phyloP scores from a whole-genome alignment of 2,888 invertebrate species.

The Sesia bembeciformis region DNA sequence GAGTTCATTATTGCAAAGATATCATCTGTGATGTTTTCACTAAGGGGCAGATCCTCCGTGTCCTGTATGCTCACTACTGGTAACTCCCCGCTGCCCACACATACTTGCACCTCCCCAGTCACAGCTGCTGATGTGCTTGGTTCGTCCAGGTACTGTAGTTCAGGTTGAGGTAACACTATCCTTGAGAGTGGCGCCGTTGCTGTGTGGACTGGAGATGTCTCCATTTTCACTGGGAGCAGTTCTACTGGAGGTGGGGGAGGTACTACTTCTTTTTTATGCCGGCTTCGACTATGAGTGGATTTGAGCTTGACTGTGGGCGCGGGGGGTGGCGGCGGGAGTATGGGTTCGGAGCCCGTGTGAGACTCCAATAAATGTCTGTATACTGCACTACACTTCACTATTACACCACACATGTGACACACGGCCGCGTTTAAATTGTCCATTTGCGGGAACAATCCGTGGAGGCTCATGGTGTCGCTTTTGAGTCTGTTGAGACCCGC shows the following conservation, averaged over 20 bases:
- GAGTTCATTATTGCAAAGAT: slow-evolving; percentile 70
- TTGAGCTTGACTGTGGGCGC: slow-evolving; percentile 37
- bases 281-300: slow-evolving; percentile 38
- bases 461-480: slow-evolving; percentile 80
- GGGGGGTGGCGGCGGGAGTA: slow-evolving; percentile 61
- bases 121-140: slow-evolving; percentile 41
- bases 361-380: slow-evolving; percentile 80
- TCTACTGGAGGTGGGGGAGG: slow-evolving; percentile 50
- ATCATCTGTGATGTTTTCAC: slow-evolving; percentile 64
- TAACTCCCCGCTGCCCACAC: slow-evolving; percentile 60
- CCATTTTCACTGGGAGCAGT: slow-evolving; percentile 45
- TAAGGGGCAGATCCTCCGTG: slow-evolving; percentile 61
- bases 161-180: slow-evolving; percentile 55
- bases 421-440: slow-evolving; percentile 84
- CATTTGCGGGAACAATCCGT: slow-evolving; percentile 85
- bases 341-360: slow-evolving; percentile 56
- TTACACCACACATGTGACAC: slow-evolving; percentile 84
- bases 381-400: slow-evolving; percentile 85
- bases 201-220: slow-evolving; percentile 45
- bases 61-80: slow-evolving; percentile 71
- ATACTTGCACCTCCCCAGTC: slow-evolving; percentile 56
- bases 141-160: slow-evolving; percentile 52
- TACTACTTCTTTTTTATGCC: slow-evolving; percentile 55
- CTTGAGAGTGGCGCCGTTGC: slow-evolving; percentile 53
- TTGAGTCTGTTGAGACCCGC: slow-evolving; percentile 70